Base-by-base conservation (phyloP, 1,140 invertebrate genomes). In the Hypsibius dujardini region DNA sequence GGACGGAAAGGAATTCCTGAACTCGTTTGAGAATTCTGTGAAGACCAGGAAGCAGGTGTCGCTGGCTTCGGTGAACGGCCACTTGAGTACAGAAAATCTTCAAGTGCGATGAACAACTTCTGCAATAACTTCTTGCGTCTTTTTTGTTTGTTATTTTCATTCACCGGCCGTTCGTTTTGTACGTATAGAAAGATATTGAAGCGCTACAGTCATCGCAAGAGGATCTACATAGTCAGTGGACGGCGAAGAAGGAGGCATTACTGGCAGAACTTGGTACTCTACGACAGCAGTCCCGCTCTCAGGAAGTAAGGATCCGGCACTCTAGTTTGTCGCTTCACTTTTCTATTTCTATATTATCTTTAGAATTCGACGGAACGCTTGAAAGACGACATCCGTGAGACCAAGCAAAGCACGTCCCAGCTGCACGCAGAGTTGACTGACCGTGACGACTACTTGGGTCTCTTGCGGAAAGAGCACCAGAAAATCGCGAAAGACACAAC, bases 401-500 rank as follows among this genome's bases (percentile, higher is more conserved):
- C 50, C 59, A 74, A 72, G 70, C 70, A 72, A 47, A 59, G 47
- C 47, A 70, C 46, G 42, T 69, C 71, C 14, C 1, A 70, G 28
- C 46, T 72, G 7, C 62, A 46, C 60, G 47, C 72, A 40, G 72
- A 67, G 59, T 12, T 73, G 28, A 70, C 72, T 28, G 47, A 69
- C 62, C 56, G 73, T 47, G 81, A 79, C 75, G 2, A 74, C 46
- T 78, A 81, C 72, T 79, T 79, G 70, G 78, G 80, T 28, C 72
- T 47, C 46, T 70, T 83, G 2, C 46, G 62, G 46, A 42, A 46
- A 28, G 71, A 72, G 47, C n/a, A 60, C 59, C 70, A 87, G 75
- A 86, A 87, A 77, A 80, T 88, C 74, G 81, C 83, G 0, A 85
- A 85, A 76, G 84, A 86, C 76, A 79, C 84, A 1, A 83, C 80